Percentiles rank a stretch among this genome's conserved stretches.
Conservation (phyloP, 2,797 vertebrate species). For the Melanogrammus aeglefinus region DNA sequence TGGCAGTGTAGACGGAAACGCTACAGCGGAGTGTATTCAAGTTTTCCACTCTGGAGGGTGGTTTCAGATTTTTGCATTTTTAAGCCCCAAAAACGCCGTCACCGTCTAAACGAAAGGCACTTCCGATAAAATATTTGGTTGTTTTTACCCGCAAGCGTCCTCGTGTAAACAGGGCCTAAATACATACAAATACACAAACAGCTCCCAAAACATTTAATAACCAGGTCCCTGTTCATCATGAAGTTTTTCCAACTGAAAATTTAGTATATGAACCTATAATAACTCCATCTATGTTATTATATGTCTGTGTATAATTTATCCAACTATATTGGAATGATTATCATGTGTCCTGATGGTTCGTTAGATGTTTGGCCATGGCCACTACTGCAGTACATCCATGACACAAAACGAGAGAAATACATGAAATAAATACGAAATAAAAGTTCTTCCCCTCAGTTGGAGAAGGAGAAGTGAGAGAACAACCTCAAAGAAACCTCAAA, state of each 20-base stretch:
- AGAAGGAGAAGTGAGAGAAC: not conserved
- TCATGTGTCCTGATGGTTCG: not conserved
- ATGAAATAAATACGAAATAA: not conserved
- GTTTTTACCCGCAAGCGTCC: no score
- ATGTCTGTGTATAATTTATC: not conserved
- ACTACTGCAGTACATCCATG: not conserved
- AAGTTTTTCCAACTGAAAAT: no score
- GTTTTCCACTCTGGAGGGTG: no score
- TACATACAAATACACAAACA: not conserved
- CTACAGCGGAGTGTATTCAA: no score
- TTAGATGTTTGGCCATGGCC: not conserved
- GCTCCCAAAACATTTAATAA: not conserved
- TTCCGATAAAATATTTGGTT: no score
- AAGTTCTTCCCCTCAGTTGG: not conserved
- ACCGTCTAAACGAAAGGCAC: no score
- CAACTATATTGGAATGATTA: not conserved
- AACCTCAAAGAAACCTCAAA: not conserved
- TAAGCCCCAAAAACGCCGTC: no score
- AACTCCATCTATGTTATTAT: not conserved
- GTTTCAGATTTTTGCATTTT: no score
- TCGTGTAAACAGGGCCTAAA: not conserved
- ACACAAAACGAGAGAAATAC: no score
- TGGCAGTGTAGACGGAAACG: no score
- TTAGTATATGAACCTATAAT: no score
- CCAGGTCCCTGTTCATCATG: no score